Percentiles rank a stretch among this genome's conserved stretches.
Conservation (phyloP, 2,113 vertebrate genomes). For the Phyllostomus hastatus region DNA sequence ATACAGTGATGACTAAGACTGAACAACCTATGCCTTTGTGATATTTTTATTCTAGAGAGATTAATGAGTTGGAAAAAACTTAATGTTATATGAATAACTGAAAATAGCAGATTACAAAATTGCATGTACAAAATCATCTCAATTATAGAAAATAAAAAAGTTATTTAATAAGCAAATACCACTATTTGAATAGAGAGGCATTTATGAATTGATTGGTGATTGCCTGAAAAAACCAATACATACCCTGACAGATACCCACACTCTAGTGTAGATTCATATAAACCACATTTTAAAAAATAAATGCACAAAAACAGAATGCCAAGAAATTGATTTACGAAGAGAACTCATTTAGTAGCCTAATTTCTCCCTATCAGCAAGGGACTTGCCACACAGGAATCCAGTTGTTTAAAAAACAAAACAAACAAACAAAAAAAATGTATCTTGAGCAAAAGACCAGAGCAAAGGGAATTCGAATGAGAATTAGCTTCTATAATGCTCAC, state of each 20-base stretch:
- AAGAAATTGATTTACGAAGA: conserved; percentile 2
- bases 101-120: conserved; percentile 13
- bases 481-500: neutral
- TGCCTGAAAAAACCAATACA: neutral
- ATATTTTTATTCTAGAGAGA: neutral
- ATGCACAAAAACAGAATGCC: neutral
- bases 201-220: neutral
- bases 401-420: neutral
- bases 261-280: neutral
- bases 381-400: neutral
- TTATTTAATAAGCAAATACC: neutral
- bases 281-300: neutral
- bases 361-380: neutral
- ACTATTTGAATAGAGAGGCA: neutral
- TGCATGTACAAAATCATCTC: neutral
- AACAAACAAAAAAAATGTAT: neutral
- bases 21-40: neutral
- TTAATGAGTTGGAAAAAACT: neutral
- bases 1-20: neutral
- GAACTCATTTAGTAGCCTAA: neutral
- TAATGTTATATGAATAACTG: neutral
- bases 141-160: neutral
- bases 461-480: neutral
- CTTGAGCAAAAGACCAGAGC: neutral
- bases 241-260: neutral